A percentile compares a stretch with the other conserved stretches of the same genome.
These are phyloP conservation scores for Tuta absoluta DNA, from an alignment of 2,888 invertebrate genomes.

Conservation along the genomic window DNA sequence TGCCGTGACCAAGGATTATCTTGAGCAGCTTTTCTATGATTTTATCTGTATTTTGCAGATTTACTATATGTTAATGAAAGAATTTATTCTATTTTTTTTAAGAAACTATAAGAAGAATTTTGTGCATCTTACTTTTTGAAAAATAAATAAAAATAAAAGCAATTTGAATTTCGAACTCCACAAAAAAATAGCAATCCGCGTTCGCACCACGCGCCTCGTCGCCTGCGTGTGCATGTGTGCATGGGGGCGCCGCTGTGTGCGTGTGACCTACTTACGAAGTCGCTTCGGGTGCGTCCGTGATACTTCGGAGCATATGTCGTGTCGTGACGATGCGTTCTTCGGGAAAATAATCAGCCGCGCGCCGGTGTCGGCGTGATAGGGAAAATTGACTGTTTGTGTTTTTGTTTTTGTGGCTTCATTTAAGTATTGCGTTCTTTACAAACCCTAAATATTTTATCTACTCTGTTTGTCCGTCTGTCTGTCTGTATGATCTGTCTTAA, in stretches of 20 bases:
- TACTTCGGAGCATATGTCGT: conserved; percentile 40
- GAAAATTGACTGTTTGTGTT: neutral
- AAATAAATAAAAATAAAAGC: neutral
- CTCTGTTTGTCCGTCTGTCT: too few relatives aligned
- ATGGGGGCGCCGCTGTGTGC: conserved; percentile 65
- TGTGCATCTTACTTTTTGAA: too few relatives aligned
- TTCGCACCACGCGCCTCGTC: conserved; percentile 32
- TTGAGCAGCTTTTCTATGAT: neutral
- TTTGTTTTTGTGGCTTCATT: neutral
- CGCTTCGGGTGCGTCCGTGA: conserved; percentile 66
- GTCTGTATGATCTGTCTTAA: too few relatives aligned
- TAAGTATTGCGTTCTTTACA: neutral
- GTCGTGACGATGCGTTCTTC: too few relatives aligned
- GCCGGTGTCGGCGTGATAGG: neutral
- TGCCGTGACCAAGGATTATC: too few relatives aligned
- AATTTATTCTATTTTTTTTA: too few relatives aligned
- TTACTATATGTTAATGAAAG: too few relatives aligned
- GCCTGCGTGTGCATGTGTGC: conserved; percentile 33
- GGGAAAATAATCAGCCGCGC: neutral
- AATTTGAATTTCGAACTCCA: neutral
- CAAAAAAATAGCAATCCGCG: conserved; percentile 48
- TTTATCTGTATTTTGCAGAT: neutral
- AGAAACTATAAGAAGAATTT: too few relatives aligned
- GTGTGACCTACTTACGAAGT: conserved; percentile 79
- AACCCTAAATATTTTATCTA: too few relatives aligned